A percentile compares a stretch with the other conserved stretches of the same genome.
These are phyloP conservation scores for Xiphophorus hellerii DNA, from an alignment of 2,113 vertebrate genomes.

Conservation along the genomic window DNA sequence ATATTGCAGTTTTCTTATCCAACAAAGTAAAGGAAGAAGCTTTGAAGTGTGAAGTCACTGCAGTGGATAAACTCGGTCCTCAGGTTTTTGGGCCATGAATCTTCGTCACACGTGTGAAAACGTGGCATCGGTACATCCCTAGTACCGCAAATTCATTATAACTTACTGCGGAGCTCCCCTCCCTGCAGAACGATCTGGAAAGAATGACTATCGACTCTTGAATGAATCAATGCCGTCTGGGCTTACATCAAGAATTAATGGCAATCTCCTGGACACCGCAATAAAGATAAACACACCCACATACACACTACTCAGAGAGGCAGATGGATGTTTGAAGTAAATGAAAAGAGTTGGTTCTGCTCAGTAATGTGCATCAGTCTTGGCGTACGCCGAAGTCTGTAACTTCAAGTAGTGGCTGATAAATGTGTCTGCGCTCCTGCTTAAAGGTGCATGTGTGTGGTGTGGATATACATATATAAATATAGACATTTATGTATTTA, in stretches of 20 bases:
- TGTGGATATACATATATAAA: background rate
- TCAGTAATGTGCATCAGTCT: conserved; percentile 51
- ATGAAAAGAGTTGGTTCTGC: conserved; percentile 62
- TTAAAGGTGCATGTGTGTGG: conserved; percentile 32
- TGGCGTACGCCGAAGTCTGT: conserved; percentile 20
- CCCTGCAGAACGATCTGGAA: conserved; percentile 58
- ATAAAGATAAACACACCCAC: conserved; percentile 55
- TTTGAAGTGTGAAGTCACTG: conserved; percentile 34
- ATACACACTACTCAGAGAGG: conserved; percentile 44
- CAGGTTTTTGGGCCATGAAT: conserved; percentile 26
- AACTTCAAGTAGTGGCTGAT: conserved; percentile 57
- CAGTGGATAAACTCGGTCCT: conserved; percentile 36
- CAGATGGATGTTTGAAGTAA: conserved; percentile 47
- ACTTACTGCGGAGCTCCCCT: conserved; percentile 49
- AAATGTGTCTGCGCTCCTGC: conserved; percentile 33
- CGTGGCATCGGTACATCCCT: conserved; percentile 62
- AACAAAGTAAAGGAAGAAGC: conserved; percentile 34
- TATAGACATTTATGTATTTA: background rate
- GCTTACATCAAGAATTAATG: conserved; percentile 69
- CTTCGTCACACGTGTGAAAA: conserved; percentile 39
- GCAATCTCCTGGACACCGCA: conserved; percentile 41
- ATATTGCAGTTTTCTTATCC: conserved; percentile 29
- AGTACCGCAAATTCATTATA: conserved; percentile 46
- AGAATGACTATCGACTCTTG: conserved; percentile 68
- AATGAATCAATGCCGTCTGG: conserved; percentile 72